phyloP scores from a whole-genome alignment of 2,113 vertebrate species.

The Microcebus lehilahytsara region DNA sequence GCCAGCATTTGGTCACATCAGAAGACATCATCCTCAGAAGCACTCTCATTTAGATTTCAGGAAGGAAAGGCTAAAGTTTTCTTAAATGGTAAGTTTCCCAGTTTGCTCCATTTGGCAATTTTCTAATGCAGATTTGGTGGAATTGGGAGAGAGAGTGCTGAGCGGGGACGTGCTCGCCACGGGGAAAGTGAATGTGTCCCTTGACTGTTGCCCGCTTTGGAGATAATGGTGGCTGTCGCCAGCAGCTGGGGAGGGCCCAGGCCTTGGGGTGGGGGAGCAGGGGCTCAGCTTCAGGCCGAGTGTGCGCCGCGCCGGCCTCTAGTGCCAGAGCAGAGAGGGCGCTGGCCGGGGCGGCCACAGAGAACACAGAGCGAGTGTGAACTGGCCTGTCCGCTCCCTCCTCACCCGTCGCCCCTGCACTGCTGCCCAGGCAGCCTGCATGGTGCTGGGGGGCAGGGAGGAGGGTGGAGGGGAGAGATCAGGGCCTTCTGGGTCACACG shows the following conservation, averaged over 20 bases:
- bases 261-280: background rate
- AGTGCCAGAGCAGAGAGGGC: background rate
- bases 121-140: background rate
- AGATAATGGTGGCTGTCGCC: background rate
- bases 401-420: fast-evolving
- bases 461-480: background rate
- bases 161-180: background rate
- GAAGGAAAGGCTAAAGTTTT: background rate
- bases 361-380: background rate
- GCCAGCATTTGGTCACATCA: background rate
- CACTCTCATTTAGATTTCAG: background rate
- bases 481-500: background rate
- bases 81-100: background rate
- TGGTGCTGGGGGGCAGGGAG: fast-evolving
- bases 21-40: background rate
- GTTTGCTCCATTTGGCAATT: background rate
- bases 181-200: background rate
- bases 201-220: background rate
- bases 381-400: too few species aligned
- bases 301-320: fast-evolving
- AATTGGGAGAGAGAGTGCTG: background rate
- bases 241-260: background rate
- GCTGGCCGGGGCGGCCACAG: background rate
- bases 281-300: background rate
- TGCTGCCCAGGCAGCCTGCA: background rate